Evolutionary conservation across 2,888 invertebrate species (phyloP).

Genomic region (Cryptus armator): DNA sequence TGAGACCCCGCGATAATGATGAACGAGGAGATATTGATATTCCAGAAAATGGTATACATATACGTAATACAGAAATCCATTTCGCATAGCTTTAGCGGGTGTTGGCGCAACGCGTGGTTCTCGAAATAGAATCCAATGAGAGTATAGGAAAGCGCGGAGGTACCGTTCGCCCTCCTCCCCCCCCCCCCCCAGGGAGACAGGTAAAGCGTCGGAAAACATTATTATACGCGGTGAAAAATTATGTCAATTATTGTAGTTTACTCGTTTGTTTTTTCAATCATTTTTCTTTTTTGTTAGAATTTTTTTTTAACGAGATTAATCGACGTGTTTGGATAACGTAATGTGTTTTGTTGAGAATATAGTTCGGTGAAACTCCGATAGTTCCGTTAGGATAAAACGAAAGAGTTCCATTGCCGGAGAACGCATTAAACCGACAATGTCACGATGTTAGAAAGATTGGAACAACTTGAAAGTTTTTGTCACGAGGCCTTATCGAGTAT

Average conservation of each 20-base stretch:
- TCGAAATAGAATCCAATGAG: slow-evolving; percentile 58
- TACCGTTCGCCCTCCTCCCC: slow-evolving; percentile 21
- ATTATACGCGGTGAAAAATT: slow-evolving; percentile 26
- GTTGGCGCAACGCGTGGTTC: slow-evolving; percentile 48
- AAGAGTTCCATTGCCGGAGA: too few relatives aligned
- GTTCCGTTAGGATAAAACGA: too few relatives aligned
- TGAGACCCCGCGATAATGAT: background rate
- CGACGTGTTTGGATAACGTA: too few relatives aligned
- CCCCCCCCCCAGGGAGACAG: slow-evolving; percentile 45
- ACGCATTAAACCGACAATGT: too few relatives aligned
- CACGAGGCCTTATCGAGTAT: too few relatives aligned
- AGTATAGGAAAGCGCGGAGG: slow-evolving; percentile 43
- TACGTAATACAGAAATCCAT: slow-evolving; percentile 29
- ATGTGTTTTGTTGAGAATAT: too few relatives aligned
- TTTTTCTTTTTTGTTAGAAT: background rate
- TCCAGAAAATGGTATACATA: slow-evolving; percentile 45
- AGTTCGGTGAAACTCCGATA: too few relatives aligned
- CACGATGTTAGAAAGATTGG: too few relatives aligned
- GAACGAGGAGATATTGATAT: slow-evolving; percentile 41
- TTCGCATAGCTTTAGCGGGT: slow-evolving; percentile 32
- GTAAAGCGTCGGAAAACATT: slow-evolving; percentile 43
- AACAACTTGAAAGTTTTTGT: too few relatives aligned
- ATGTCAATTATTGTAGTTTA: background rate
- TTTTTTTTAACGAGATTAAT: too few relatives aligned
- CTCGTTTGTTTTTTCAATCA: background rate